A percentile compares a stretch with the other conserved stretches of the same genome.
Evolutionary conservation across 2,888 invertebrate genomes (phyloP).

Genomic region (Tenthredo amoena): DNA sequence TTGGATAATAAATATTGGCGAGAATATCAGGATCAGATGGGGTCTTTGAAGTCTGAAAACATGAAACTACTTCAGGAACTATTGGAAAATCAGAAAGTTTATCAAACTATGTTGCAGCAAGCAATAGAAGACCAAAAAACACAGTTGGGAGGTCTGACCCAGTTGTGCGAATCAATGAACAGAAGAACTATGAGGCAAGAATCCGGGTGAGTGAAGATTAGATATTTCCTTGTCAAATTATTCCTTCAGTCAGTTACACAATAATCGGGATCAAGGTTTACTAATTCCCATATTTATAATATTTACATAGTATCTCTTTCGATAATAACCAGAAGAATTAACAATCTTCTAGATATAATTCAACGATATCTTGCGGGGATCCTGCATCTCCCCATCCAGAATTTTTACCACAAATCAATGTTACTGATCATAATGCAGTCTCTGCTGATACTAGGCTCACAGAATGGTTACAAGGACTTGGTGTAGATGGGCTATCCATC

Average conservation of each 20-base stretch:
- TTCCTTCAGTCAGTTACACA: background rate
- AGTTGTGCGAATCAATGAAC: constrained; percentile 75
- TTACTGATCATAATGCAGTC: constrained; percentile 72
- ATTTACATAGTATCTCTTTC: background rate
- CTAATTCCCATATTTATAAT: background rate
- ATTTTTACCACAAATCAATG: constrained; percentile 72
- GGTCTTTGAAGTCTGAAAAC: constrained; percentile 77
- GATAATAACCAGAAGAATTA: background rate
- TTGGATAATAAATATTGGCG: constrained; percentile 76
- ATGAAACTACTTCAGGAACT: constrained; percentile 87
- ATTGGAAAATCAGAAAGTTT: constrained; percentile 87
- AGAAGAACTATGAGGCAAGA: constrained; percentile 67
- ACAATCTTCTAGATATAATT: constrained; percentile 65
- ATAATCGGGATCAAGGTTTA: no score
- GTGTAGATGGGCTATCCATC: constrained; percentile 85
- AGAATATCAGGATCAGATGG: constrained; percentile 79
- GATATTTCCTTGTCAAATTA: background rate
- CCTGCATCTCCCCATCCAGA: constrained; percentile 61
- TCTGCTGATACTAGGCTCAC: constrained; percentile 81
- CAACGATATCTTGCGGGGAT: constrained; percentile 61
- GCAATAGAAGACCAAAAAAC: constrained; percentile 85
- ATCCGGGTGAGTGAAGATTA: constrained; percentile 65
- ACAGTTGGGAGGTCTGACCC: constrained; percentile 82
- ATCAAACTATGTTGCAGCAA: constrained; percentile 85
- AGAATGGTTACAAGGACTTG: constrained; percentile 86